Evolutionary conservation across 2,797 vertebrate genomes (phyloP), one percentile per base, ranked within the genome.

Genomic region (Pipistrellus pygmaeus): DNA sequence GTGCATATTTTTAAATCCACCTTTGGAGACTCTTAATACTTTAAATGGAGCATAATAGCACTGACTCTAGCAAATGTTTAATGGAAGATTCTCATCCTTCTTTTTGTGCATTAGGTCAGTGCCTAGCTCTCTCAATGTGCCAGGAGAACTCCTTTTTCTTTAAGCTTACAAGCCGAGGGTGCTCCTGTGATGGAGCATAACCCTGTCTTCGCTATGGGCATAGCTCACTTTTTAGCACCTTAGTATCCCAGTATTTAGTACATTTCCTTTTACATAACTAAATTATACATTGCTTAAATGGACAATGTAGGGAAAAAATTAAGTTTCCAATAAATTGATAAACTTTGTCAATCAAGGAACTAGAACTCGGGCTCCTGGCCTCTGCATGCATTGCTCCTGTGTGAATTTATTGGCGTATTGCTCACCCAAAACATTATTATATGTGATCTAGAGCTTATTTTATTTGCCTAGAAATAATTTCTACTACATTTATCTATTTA

Each of bases 291-390:
- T 84, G 23, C 66, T 88, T 46, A 66, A 11, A n/a, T 68, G n/a
- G 60, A 90, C n/a, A 81, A 93, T 35, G 23, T 69, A 48, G 75
- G 72, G 68, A 84, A 68, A 90, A 87, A 83, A 62, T 81, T 13
- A 27, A 32, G 53, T 55, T 44, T 72, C 23, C 10, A 57, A 82
- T 60, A 90, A 90, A 44, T 12, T 27, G 14, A 51, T 35, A 55
- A 60, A 46, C 32, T 84, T 75, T 20, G 21, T 53, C 38, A 44
- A 78, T 86, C 46, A 83, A 83, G 9, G 46, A 91, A 35, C 73
- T 88, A 80, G 30, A 91, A 75, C 57, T 73, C 48, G 41, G 27
- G 35, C 8, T 83, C 64, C 73, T 64, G n/a, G 21, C 10, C 11
- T 75, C 62, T 82, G 55, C 72, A 18, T 53, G 75, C 23, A 23